These are phyloP conservation scores for Drosophila pseudoobscura DNA, from an alignment of 1,140 invertebrate genomes.

Conservation along the genomic window DNA sequence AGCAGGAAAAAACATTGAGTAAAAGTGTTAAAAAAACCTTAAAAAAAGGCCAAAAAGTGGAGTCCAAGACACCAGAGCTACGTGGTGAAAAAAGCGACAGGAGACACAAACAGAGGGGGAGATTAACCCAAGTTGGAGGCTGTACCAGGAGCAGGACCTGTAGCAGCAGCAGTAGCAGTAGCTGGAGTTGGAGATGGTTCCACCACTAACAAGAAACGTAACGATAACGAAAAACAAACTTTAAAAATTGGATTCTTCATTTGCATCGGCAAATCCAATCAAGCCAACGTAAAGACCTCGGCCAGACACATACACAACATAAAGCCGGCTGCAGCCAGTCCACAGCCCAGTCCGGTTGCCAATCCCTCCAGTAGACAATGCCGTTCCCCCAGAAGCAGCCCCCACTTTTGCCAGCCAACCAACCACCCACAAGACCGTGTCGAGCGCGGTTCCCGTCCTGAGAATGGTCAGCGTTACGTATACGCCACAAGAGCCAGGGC, in stretches of 20 bases:
- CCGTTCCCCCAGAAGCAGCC: background rate
- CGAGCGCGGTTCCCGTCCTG: slow-evolving; percentile 22
- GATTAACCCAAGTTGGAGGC: background rate
- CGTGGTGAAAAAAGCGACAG: slow-evolving; percentile 7
- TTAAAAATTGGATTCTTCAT: slow-evolving; percentile 83
- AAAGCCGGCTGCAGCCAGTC: slow-evolving; percentile 53
- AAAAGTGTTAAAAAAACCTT: too few species aligned
- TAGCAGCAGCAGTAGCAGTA: background rate
- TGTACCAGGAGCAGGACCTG: background rate
- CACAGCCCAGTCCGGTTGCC: background rate
- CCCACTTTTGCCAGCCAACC: slow-evolving; percentile 6
- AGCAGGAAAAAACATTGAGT: too few species aligned
- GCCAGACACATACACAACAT: slow-evolving; percentile 78
- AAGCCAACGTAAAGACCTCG: slow-evolving; percentile 81
- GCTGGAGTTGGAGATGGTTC: slow-evolving; percentile 12
- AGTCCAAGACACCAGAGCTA: slow-evolving; percentile 6
- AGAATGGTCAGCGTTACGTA: slow-evolving; percentile 48
- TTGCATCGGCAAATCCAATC: slow-evolving; percentile 83
- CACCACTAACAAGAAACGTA: slow-evolving; percentile 77
- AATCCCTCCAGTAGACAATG: background rate
- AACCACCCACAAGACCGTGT: slow-evolving; percentile 31
- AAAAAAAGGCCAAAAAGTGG: slow-evolving; percentile 8
- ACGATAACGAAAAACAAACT: slow-evolving; percentile 83
- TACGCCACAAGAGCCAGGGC: slow-evolving; percentile 34
- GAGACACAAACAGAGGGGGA: background rate